These are phyloP conservation scores for Antedon mediterranea DNA, from an alignment of 53 echinoderm and acorn worm species.

Conservation along the genomic window DNA sequence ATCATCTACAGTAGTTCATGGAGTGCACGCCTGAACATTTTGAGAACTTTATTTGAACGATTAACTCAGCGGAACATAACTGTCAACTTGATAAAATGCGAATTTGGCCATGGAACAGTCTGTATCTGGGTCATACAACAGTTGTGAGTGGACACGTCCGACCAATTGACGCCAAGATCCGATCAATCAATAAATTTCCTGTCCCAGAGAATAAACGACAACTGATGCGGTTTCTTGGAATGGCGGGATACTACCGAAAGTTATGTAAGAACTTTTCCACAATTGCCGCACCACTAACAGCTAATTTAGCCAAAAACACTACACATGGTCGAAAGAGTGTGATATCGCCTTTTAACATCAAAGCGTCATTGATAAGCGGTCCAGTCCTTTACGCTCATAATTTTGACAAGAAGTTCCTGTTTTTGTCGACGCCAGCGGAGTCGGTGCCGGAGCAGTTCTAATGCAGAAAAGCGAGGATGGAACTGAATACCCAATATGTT, in stretches of 20 bases:
- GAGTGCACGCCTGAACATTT: conserved; percentile 4
- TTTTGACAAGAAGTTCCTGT: conserved; percentile 24
- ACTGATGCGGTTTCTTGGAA: conserved; percentile 16
- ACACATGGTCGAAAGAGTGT: conserved; percentile 22
- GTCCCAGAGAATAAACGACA: background rate
- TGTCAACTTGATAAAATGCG: conserved; percentile 13
- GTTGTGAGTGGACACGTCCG: conserved; percentile 5
- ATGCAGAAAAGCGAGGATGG: conserved; percentile 15
- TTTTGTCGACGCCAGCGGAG: conserved; percentile 31
- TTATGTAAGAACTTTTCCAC: conserved; percentile 23
- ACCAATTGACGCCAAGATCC: conserved; percentile 1
- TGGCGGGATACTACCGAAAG: conserved; percentile 22
- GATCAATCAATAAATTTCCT: background rate
- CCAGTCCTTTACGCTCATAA: conserved; percentile 19
- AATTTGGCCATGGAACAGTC: conserved; percentile 2
- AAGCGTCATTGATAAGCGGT: conserved; percentile 16
- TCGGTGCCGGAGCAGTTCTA: conserved; percentile 26
- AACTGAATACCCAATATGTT: conserved; percentile 6
- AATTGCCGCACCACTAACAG: conserved; percentile 22
- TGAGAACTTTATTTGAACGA: conserved; percentile 7
- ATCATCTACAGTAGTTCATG: conserved; percentile 9
- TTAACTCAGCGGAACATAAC: conserved; percentile 5
- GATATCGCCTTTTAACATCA: conserved; percentile 23
- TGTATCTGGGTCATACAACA: conserved; percentile 9
- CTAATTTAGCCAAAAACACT: conserved; percentile 26